These are phyloP conservation scores for Chloroceryle inda DNA, from an alignment of 2,797 vertebrate species.

Conservation along the genomic window DNA sequence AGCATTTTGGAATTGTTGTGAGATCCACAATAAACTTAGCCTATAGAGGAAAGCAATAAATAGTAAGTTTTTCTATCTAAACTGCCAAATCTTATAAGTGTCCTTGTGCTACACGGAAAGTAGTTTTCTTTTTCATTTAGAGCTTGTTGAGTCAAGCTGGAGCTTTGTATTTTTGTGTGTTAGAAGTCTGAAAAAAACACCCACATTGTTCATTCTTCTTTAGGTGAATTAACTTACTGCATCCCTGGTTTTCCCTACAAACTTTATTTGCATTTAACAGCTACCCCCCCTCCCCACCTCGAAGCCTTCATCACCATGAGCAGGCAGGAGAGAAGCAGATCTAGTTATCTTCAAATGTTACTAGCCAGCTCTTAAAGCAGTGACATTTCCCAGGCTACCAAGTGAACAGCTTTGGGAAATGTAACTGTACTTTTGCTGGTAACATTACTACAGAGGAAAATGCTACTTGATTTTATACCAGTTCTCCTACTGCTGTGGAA, in stretches of 20 bases:
- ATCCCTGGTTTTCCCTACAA: neutral
- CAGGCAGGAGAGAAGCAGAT: neutral
- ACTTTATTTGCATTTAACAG: neutral
- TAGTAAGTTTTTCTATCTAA: neutral
- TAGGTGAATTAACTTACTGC: neutral
- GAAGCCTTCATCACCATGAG: neutral
- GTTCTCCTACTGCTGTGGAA: neutral
- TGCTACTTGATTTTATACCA: neutral
- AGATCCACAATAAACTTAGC: neutral
- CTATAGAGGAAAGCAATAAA: neutral
- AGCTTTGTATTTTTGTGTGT: neutral
- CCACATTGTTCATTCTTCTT: neutral
- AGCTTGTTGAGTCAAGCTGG: neutral
- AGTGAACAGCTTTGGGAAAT: neutral
- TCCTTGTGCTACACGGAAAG: neutral
- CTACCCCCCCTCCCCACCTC: rapidly evolving
- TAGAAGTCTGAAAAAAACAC: neutral
- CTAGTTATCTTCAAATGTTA: neutral
- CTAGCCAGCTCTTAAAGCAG: neutral
- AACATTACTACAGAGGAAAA: neutral
- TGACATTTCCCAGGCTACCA: neutral
- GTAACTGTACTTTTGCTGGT: neutral
- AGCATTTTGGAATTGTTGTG: neutral
- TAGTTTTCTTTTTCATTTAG: neutral
- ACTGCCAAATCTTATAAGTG: neutral